Base-by-base conservation (phyloP, 2,797 vertebrate genomes). In the Danio kyathit region DNA sequence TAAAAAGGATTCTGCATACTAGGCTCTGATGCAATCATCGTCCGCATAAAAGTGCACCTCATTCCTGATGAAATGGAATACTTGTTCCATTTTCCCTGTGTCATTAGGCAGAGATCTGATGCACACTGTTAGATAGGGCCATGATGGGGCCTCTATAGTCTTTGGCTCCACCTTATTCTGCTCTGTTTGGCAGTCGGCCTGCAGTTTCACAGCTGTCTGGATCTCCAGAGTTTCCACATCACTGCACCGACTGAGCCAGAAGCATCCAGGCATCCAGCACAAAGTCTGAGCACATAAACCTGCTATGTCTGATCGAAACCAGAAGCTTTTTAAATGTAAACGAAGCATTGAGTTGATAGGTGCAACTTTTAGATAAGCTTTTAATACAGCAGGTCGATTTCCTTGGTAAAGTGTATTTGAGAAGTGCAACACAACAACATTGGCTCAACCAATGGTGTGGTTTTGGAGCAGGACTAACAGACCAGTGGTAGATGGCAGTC, bases 161-260 rank as follows among this genome's bases (percentile, higher is more conserved):
- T 60, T 73, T 38, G 40, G 80, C 75, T 78, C 70, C 41, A 64
- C 59, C 61, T 66, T 60, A 41, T 40, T 59, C 60, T 54, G 16
- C 0, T 4, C 79, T 49, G 46, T 63, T 66, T 84, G 80, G 83
- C 79, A 82, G 69, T 10, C 8, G 5, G 56, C 70, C 75, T 74
- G 70, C 51, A 43, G 57, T 79, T 78, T 82, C 63, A 74, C 79
- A 78, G 83, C 79, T 78, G 79, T 79, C 74, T 63, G 70, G 61
- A 63, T 74, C 64, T 12, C 63, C 64, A 79, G 77, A 82, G 57
- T 81, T 82, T 79, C 57, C 80, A 65, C 64, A 78, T 77, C 74
- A 57, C 57, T 73, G 46, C 54, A 73, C 69, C 6, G 29, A 73
- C 43, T 19, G 29, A 82, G 61, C 81, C 67, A 65, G 51, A 64